These are phyloP conservation scores for Nothocercus julius DNA, from an alignment of 2,113 vertebrate species.

Conservation along the genomic window DNA sequence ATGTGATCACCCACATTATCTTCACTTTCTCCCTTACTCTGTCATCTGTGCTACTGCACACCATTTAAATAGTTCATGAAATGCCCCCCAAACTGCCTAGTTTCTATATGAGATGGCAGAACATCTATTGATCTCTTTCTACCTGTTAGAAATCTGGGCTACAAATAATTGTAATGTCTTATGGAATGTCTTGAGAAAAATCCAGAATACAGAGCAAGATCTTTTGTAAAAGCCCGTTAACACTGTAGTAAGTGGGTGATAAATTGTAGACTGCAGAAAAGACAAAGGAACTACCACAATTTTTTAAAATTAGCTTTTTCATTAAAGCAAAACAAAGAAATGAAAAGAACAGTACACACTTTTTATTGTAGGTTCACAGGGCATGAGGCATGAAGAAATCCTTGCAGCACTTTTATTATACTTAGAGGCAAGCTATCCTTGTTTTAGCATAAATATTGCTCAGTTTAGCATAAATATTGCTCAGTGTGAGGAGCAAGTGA, in stretches of 20 bases:
- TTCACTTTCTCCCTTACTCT: background rate
- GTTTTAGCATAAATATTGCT: background rate
- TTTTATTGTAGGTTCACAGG: conserved; percentile 6
- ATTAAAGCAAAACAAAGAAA: background rate
- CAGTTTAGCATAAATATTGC: background rate
- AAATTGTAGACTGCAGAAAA: background rate
- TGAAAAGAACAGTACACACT: background rate
- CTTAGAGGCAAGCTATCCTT: background rate
- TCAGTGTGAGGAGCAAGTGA: background rate
- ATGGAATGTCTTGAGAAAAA: background rate
- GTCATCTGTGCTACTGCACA: background rate
- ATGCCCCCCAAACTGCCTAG: background rate
- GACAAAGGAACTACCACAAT: background rate
- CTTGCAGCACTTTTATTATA: background rate
- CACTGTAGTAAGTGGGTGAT: background rate
- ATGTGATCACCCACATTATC: background rate
- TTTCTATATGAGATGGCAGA: background rate
- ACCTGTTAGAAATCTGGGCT: background rate
- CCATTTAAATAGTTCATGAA: background rate
- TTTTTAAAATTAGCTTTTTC: background rate
- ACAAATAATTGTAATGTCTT: background rate
- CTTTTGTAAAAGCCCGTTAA: background rate
- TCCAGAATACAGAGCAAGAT: background rate
- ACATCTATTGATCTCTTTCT: background rate
- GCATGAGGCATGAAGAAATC: background rate